phyloP scores from a whole-genome alignment of 2,113 vertebrate genomes.

The Mellivora capensis region DNA sequence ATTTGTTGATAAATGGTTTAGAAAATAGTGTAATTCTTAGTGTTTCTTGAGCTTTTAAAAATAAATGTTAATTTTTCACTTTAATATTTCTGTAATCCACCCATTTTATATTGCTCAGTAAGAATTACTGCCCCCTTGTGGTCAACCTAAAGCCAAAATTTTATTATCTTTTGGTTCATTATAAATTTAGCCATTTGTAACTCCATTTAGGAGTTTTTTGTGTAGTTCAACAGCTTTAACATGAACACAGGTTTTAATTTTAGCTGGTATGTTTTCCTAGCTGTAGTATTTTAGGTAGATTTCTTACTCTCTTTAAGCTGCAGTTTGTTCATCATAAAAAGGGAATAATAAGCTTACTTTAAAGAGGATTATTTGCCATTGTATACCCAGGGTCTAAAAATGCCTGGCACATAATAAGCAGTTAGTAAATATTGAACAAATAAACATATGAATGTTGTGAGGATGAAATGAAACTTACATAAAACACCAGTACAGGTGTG shows the following conservation, averaged over 20 bases:
- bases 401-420: neutral
- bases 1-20: neutral
- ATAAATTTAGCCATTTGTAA: neutral
- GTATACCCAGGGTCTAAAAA: neutral
- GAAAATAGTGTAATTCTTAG: constrained; percentile 3
- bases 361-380: neutral
- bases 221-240: neutral
- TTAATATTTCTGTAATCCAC: neutral
- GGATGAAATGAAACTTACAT: neutral
- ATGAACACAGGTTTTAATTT: neutral
- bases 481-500: neutral
- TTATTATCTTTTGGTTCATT: neutral
- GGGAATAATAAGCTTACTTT: neutral
- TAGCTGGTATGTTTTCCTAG: neutral
- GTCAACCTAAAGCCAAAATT: neutral
- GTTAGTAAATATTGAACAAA: neutral
- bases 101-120: neutral
- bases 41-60: constrained; percentile 19
- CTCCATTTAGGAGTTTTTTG: neutral
- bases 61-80: constrained; percentile 15
- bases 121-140: constrained; percentile 16
- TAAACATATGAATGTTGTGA: neutral
- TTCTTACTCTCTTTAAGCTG: neutral
- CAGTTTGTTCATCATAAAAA: neutral
- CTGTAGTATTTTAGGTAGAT: neutral